Conservation (phyloP, 1,140 invertebrate genomes). For the Apis laboriosa region DNA sequence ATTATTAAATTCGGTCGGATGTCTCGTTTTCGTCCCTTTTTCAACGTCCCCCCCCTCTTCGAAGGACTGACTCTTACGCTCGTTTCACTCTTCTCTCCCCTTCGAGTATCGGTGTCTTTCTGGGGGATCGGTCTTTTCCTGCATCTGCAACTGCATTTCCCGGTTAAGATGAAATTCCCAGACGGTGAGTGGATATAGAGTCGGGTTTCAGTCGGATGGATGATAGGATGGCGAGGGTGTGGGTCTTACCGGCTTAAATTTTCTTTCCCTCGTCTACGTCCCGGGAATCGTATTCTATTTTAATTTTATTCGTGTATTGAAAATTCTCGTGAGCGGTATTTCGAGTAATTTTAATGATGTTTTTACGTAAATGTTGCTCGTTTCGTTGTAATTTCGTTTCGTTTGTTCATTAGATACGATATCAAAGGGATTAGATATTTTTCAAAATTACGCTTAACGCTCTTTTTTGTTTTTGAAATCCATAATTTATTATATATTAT, state of each 20-base stretch:
- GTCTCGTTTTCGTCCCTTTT: conserved; percentile 28
- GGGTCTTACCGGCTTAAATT: conserved; percentile 40
- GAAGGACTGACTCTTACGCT: not conserved
- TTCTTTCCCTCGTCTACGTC: conserved; percentile 9
- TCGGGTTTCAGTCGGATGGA: conserved; percentile 7
- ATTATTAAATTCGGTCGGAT: conserved; percentile 66
- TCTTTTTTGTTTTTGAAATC: too few relatives aligned
- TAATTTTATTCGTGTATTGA: not conserved
- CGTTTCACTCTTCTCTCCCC: not conserved
- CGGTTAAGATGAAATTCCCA: conserved; percentile 22
- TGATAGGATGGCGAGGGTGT: not conserved
- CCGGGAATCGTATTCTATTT: not conserved
- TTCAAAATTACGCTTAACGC: too few relatives aligned
- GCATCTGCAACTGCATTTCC: conserved; percentile 24
- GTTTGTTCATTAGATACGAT: too few relatives aligned
- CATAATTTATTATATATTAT: too few relatives aligned
- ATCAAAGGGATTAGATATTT: too few relatives aligned
- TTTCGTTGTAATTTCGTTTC: too few relatives aligned
- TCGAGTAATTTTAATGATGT: too few relatives aligned
- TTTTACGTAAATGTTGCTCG: too few relatives aligned
- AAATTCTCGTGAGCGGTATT: too few relatives aligned
- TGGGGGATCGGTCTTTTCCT: conserved; percentile 23
- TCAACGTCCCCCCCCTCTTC: not conserved
- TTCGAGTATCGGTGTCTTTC: conserved; percentile 18
- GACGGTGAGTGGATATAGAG: conserved; percentile 10